Evolutionary conservation across 2,113 vertebrate genomes (phyloP).

Genomic region (Salvelinus namaycush): DNA sequence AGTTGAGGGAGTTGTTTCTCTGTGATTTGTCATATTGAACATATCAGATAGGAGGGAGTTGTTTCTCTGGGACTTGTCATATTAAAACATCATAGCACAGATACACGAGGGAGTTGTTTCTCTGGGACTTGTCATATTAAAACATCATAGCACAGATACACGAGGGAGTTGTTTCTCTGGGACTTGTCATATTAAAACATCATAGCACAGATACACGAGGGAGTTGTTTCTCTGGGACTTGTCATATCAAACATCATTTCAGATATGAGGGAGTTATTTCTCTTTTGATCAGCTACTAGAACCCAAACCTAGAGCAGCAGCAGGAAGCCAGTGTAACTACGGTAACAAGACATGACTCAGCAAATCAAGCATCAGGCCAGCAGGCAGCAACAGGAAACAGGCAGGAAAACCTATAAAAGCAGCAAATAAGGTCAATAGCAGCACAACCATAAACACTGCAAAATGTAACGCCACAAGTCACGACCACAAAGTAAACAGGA

Average conservation of each 20-base stretch:
- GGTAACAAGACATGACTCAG: constrained; percentile 11
- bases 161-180: too few relatives aligned
- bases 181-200: too few relatives aligned
- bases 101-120: not conserved
- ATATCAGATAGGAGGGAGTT: too few relatives aligned
- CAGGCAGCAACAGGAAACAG: constrained; percentile 5
- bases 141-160: too few relatives aligned
- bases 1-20: too few relatives aligned
- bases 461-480: not conserved
- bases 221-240: too few relatives aligned
- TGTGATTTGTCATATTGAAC: too few relatives aligned
- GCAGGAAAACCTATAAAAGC: constrained; percentile 7
- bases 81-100: too few relatives aligned
- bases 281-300: constrained; percentile 34
- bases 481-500: not conserved
- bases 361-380: not conserved
- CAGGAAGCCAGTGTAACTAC: not conserved
- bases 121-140: not conserved
- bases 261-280: not conserved
- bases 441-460: not conserved
- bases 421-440: not conserved
- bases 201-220: too few relatives aligned
- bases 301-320: not conserved
- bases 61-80: too few relatives aligned
- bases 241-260: too few relatives aligned